Evolutionary conservation across 2,888 invertebrate genomes (phyloP), one percentile per base, ranked within the genome.

Genomic region (Apotomis capreana): DNA sequence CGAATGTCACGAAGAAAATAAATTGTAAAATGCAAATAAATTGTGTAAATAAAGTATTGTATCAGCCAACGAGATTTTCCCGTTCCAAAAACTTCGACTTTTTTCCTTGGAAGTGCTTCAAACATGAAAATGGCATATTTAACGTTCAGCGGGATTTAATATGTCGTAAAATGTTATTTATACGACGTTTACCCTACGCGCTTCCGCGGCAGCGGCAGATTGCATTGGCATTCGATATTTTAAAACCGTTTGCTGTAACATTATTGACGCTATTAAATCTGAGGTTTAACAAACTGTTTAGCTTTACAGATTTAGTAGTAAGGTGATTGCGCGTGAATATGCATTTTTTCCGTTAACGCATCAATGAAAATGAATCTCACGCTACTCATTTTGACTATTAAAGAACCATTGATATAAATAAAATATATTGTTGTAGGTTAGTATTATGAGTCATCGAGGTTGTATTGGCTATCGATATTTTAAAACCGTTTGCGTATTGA

Each of bases 101-200:
- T 84, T 83, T 81, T 76, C 82, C 79, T 78, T 79, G 80, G 81
- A 81, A 85, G 83, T 83, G 83, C 83, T 85, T 84, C 83, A 84
- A 85, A 86, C 83, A 87, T 85, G 87, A 84, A 84, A 87, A 88
- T 84, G 87, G 84, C 87, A 88, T 88, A 89, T 89, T 89, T 89
- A 89, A 88, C 86, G 88, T 88, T 89, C 87, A 89, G 82, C 83
- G 82, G 84, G 87, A 87, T 90, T 90, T 89, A 90, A 90, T 89
- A 89, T 87, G 88, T 87, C 90, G 85, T 91, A 90, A 91, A 90
- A 88, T 82, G 86, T 87, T 89, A 90, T 90, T 91, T 90, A 90
- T 90, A 85, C 76, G 80, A 83, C 86, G 85, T 89, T 89, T 85
- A 72, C 68, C 68, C 72, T 72, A 84, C 82, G 84, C 85, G 80